Conservation (phyloP, 1,140 invertebrate species). For the Spodoptera litura region DNA sequence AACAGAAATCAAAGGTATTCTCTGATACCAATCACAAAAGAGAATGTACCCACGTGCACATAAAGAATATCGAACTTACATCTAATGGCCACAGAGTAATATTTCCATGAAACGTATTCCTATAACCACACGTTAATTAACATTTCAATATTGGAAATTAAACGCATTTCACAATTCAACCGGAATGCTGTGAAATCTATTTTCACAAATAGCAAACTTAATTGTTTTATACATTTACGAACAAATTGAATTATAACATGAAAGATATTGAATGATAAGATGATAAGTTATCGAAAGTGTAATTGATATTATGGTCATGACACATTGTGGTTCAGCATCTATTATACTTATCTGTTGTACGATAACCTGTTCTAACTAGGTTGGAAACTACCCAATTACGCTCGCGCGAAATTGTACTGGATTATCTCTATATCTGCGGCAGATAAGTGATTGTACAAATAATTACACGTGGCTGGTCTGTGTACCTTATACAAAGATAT, state of each 20-base stretch:
- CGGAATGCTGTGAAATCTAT: background rate
- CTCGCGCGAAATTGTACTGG: conserved; percentile 14
- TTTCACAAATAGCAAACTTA: background rate
- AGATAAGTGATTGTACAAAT: conserved; percentile 15
- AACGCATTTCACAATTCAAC: background rate
- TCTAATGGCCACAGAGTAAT: background rate
- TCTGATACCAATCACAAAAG: no score
- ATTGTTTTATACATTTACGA: background rate
- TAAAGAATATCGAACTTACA: no score
- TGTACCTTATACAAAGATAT: background rate
- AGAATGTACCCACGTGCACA: no score
- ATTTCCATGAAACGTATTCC: conserved; percentile 2
- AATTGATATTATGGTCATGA: conserved; percentile 44
- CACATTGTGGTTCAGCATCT: conserved; percentile 33
- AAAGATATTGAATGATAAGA: conserved; percentile 37
- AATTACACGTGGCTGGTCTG: conserved; percentile 11
- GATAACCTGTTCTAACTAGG: conserved; percentile 36
- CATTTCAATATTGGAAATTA: background rate
- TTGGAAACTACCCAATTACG: conserved; percentile 21
- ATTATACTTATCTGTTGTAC: conserved; percentile 21
- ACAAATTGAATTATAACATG: conserved; percentile 40
- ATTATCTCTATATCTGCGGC: conserved; percentile 23
- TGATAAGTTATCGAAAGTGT: conserved; percentile 38
- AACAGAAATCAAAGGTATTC: no score
- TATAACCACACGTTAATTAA: background rate